Base-by-base conservation (phyloP, 1,140 invertebrate genomes). In the Pollicipes pollicipes region DNA sequence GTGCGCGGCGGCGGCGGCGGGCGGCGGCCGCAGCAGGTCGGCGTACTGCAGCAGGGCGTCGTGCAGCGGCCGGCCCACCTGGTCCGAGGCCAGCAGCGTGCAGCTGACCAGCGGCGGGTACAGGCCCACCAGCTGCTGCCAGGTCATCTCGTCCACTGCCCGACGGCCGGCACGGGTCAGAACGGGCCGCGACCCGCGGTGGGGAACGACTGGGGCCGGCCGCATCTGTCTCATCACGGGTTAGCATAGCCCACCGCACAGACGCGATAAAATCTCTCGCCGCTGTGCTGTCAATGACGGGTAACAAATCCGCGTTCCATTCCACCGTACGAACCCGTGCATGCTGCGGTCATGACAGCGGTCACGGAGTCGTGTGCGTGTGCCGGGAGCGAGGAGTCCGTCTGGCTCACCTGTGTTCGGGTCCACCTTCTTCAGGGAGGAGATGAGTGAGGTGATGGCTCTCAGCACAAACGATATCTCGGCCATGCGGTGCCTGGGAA, bases 401-500 rank as follows among this genome's bases (percentile, higher is more conserved):
- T 45, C 10, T 45, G 10, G 37, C 75, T 79, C 84, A 91, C 90
- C 88, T 84, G 91, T 92, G 45, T 86, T 87, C 69, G 87, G 84
- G 31, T 92, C 89, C 68, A 93, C 91, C 77, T 93, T 93, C 80
- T 97, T 95, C 79, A 97, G 85, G 13, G 93, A 94, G 30, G 90
- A 86, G 3, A 96, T 87, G 28, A 98, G 82, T 0, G 95, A 96
- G 17, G 93, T 90, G 69, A 97, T 88, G 66, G 95, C 95, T 82
- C 97, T 95, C 32, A 98, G 78, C n/a, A 97, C 94, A 81, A 96
- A 97, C 63, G 93, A 92, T 79, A 97, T 95, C 82, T 98, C 95
- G 4, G 93, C 94, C 70, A 97, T 83, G 71, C 94, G 84, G 76
- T 95, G 93, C 78, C 94, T 95, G 80, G 72, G 83, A 83, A 76